Evolutionary conservation across 2,113 vertebrate species (phyloP), one percentile per base, ranked within the genome.

Genomic region (Pachyramphus minor): DNA sequence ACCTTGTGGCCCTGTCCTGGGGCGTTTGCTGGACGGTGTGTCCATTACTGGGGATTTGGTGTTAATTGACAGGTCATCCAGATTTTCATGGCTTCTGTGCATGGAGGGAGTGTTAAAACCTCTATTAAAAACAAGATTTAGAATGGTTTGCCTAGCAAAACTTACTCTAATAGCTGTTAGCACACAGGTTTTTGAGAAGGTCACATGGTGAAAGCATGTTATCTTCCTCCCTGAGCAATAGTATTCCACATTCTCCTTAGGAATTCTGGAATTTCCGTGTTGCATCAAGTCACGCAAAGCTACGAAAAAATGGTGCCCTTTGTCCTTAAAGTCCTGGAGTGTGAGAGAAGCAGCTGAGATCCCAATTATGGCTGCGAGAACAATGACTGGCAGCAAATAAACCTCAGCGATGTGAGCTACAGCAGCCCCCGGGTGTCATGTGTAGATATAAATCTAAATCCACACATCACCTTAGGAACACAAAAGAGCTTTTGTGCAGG

Each of bases 41-140:
- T 11, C 4, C 10, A 0, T 13, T 3, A 8, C 2, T 2, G 2
- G 25, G 24, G 5, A 1, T 3, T n/a, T 45, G 19, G 14, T 5
- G 35, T 24, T 35, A 12, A 39, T 13, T 3, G 2, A 9, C 8
- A 1, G 45, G 17, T 4, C 17, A 4, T 25, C 19, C 19, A 23
- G 45, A 39, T 35, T 68, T 30, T 3, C 33, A 4, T 5, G 25
- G 53, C 11, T 35, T 55, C 28, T 23, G 5, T 12, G 18, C 8
- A 0, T 2, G 4, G 5, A 9, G 10, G 20, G 25, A n/a, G 3
- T 2, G 19, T 14, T 35, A 14, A 8, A 66, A 16, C 6, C 7
- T 49, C 8, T 2, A 30, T 5, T 49, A 42, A 71, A 42, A 64
- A 21, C 35, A 19, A 25, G 8, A 27, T 33, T 24, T 13, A 5